A percentile compares a stretch with the other conserved stretches of the same genome.
phyloP scores from a whole-genome alignment of 2,888 invertebrate species.

The Scelioninae gen. 2 region DNA sequence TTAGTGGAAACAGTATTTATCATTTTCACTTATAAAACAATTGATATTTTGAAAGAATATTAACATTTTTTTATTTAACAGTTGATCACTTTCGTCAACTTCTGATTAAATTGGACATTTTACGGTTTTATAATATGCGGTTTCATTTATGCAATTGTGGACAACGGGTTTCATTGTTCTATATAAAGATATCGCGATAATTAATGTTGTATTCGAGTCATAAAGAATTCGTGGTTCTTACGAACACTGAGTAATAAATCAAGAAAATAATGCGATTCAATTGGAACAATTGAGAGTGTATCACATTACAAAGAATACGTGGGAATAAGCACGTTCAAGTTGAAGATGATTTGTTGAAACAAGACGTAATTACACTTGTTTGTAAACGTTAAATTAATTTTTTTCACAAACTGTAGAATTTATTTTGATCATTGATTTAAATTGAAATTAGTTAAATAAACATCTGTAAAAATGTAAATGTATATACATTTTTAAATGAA shows the following conservation, averaged over 20 bases:
- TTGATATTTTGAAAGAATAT: not conserved
- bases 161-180: too few relatives aligned
- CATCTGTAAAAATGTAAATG: too few relatives aligned
- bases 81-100: not conserved
- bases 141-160: too few relatives aligned
- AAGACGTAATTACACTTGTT: conserved; percentile 11
- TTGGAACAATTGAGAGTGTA: conserved; percentile 28
- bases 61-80: not conserved
- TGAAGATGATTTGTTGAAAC: conserved; percentile 14
- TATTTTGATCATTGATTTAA: too few relatives aligned
- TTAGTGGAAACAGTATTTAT: conserved; percentile 4
- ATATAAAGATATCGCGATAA: conserved; percentile 13
- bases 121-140: too few relatives aligned
- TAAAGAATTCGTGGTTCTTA: conserved; percentile 21
- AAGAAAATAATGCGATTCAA: conserved; percentile 35
- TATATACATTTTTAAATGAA: too few relatives aligned
- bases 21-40: too few relatives aligned
- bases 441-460: too few relatives aligned
- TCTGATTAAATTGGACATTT: too few relatives aligned
- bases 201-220: conserved; percentile 15
- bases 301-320: conserved; percentile 12
- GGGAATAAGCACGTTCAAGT: conserved; percentile 14
- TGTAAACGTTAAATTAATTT: not conserved
- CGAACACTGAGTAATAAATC: conserved; percentile 26
- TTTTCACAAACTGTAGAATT: too few relatives aligned